Base-by-base conservation (phyloP, 2,113 vertebrate genomes). In the Gallinago jamesoni region DNA sequence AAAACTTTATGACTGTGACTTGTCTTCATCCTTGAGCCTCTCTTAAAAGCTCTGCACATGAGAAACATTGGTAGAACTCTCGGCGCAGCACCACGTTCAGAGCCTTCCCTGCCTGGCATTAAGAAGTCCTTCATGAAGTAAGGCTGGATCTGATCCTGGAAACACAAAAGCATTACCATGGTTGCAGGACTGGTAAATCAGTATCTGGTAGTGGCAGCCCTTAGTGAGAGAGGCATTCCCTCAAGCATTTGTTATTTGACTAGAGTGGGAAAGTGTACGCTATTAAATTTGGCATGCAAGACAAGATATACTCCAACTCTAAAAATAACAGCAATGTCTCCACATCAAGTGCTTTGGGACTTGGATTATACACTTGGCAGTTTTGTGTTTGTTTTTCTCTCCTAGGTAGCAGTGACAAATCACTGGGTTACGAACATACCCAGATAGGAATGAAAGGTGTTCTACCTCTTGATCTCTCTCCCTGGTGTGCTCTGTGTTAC, bases 241-340 rank as follows among this genome's bases (percentile, higher is more conserved):
- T 95, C 77, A 77, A 78, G 64, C 43, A 56, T 94, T 92, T 96
- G 86, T 95, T 60, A 81, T 94, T 97, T 96, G 82, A 87, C 66
- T 74, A 28, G 75, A 81, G 41, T 89, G 53, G 83, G 43, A 31
- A 96, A 89, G 68, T 39, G 27, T 68, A 41, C 24, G 47, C 80
- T 94, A 91, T 82, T 97, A 94, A 84, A 94, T 89, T 69, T 76
- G 77, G 63, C 50, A 70, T 33, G 18, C 85, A 96, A 96, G 95
- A 87, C 92, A 94, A 90, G 85, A 92, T 59, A 84, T 74, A 89
- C 33, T 96, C 50, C 39, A 64, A 77, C 85, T 84, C 90, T 92
- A 87, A 91, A 97, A 97, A 94, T 85, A 90, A 66, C 89, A 84
- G 39, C 93, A 84, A 3, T 94, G 91, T 73, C 69, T 96, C 85